phyloP scores from a whole-genome alignment of 2,113 vertebrate species.

The Regulus satrapa region DNA sequence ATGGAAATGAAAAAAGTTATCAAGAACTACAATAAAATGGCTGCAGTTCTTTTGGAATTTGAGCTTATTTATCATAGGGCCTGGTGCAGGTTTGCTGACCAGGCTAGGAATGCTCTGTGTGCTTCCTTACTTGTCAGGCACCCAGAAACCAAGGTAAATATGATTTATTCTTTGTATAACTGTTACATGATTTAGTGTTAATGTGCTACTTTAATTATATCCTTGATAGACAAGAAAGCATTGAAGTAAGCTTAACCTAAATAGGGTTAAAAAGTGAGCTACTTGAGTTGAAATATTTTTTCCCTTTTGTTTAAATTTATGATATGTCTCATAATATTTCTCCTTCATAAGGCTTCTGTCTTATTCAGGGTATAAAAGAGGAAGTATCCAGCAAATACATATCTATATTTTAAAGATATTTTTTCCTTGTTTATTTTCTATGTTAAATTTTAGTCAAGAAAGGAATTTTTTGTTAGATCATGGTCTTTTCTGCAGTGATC shows the following conservation, averaged over 20 bases:
- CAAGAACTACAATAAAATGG: conserved; percentile 78
- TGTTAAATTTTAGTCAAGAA: neutral
- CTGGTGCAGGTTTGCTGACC: conserved; percentile 74
- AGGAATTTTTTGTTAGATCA: neutral
- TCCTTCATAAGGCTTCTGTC: neutral
- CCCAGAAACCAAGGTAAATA: conserved; percentile 72
- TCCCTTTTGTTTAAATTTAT: neutral
- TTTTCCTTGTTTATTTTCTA: neutral
- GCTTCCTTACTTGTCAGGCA: conserved; percentile 71
- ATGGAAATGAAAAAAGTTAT: conserved; percentile 76
- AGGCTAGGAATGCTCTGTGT: conserved; percentile 58
- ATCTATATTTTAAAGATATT: neutral
- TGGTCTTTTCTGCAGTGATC: neutral
- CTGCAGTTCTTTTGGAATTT: conserved; percentile 75
- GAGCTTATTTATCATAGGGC: conserved; percentile 75
- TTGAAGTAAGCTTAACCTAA: neutral
- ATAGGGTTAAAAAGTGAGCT: neutral
- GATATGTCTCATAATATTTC: neutral
- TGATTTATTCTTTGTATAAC: neutral
- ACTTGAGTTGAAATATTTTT: neutral
- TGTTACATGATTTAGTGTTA: neutral
- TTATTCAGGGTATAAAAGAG: neutral
- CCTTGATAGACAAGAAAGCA: neutral
- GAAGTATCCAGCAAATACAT: neutral
- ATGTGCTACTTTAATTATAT: neutral